Conservation (phyloP, 2,113 vertebrate genomes). For the Alligator mississippiensis region DNA sequence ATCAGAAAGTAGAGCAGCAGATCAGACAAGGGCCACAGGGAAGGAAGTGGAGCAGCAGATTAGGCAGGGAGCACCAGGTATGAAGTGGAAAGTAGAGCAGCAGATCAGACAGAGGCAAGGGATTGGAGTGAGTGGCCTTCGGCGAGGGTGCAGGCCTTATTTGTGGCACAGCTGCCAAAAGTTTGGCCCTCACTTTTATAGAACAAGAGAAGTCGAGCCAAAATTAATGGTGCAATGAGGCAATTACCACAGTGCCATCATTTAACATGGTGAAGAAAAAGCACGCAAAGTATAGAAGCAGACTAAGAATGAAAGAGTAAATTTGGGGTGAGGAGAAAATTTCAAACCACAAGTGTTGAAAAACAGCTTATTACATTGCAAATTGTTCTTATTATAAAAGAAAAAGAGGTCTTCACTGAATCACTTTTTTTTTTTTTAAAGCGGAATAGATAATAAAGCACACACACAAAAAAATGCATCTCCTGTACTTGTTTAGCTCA, state of each 20-base stretch:
- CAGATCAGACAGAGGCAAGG: too few relatives aligned
- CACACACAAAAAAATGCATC: neutral
- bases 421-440: neutral
- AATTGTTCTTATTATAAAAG: rapidly evolving
- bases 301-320: neutral
- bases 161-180: too few relatives aligned
- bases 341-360: rapidly evolving
- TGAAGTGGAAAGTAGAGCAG: too few relatives aligned
- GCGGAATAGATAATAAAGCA: neutral
- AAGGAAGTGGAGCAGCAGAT: neutral
- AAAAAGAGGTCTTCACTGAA: neutral
- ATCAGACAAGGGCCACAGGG: too few relatives aligned
- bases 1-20: too few relatives aligned
- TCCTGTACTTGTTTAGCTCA: neutral
- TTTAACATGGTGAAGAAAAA: neutral
- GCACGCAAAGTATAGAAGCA: neutral
- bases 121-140: too few relatives aligned
- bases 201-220: neutral
- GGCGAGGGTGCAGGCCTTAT: too few relatives aligned
- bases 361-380: neutral
- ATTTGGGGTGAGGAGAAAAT: neutral
- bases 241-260: neutral
- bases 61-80: too few relatives aligned
- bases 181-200: neutral
- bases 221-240: neutral